Conservation (phyloP, 2,113 vertebrate genomes). For the Muntiacus muntjak region DNA sequence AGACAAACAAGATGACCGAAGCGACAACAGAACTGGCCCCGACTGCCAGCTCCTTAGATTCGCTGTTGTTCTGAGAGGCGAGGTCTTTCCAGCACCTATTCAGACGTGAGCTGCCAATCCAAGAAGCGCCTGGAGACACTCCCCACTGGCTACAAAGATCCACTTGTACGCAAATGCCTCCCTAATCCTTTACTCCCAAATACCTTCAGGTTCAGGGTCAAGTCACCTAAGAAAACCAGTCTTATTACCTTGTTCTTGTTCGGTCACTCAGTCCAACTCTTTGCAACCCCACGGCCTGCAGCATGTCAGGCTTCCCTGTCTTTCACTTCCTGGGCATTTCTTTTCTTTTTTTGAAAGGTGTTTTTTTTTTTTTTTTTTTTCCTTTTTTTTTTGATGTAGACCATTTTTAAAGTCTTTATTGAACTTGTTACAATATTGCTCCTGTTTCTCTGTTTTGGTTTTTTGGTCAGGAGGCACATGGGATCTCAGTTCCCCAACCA, state of each 20-base stretch:
- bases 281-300: neutral
- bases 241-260: neutral
- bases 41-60: neutral
- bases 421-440: neutral
- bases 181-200: neutral
- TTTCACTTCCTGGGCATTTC: neutral
- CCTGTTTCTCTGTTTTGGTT: neutral
- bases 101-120: rapidly evolving
- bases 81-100: too few species aligned
- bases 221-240: neutral
- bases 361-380: too few species aligned
- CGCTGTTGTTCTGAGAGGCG: neutral
- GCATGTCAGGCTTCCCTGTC: neutral
- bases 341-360: neutral
- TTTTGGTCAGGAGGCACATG: neutral
- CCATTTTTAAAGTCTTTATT: neutral
- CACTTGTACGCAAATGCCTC: rapidly evolving
- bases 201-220: neutral
- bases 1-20: neutral
- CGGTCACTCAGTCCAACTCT: neutral
- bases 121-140: neutral
- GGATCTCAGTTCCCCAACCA: neutral
- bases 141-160: neutral
- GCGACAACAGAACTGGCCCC: neutral
- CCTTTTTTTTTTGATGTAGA: neutral